Base-by-base conservation (phyloP, 2,113 vertebrate genomes). In the Eolophus roseicapilla region DNA sequence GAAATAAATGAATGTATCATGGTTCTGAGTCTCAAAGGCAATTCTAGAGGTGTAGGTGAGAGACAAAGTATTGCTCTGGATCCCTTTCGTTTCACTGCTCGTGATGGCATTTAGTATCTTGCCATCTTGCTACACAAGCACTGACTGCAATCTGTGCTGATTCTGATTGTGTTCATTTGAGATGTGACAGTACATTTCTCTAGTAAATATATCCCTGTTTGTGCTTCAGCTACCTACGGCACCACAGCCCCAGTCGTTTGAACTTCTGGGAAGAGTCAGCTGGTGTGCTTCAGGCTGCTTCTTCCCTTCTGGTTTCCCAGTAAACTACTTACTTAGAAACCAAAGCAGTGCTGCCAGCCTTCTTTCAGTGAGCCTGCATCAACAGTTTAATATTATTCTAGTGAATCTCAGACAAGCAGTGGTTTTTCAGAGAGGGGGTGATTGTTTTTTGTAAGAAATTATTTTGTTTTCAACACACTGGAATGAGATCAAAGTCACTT, bases 231-330 rank as follows among this genome's bases (percentile, higher is more conserved):
- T 39, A 47, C 53, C 53, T 53, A 7, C 10, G 1, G 76, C 70
- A 77, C 4, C 49, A 17, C 47, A 65, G 35, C 47, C 44, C 28
- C 10, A 71, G 41, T 2, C 81, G 76, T 91, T 69, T 69, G 82
- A 95, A 94, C 63, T 85, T 29, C 31, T 67, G 67, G 64, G 44
- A 19, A 44, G 50, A 94, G 80, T 70, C 71, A 87, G 70, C 79
- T 93, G 84, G 6, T 43, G n/a, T 85, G 89, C 84, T 91, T 43
- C 85, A 68, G 90, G 82, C 82, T 95, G 87, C 70, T 53, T 15
- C 70, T 89, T 65, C 35, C 2, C 77, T 86, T 65, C 80, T 88
- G 62, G 17, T 35, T 92, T 75, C 86, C 53, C 81, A 41, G 46
- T 46, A 85, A 85, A 19, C 13, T 28, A 11, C 79, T 90, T 29